These are phyloP conservation scores for Progne subis DNA, from an alignment of 2,113 vertebrate genomes.

Conservation along the genomic window DNA sequence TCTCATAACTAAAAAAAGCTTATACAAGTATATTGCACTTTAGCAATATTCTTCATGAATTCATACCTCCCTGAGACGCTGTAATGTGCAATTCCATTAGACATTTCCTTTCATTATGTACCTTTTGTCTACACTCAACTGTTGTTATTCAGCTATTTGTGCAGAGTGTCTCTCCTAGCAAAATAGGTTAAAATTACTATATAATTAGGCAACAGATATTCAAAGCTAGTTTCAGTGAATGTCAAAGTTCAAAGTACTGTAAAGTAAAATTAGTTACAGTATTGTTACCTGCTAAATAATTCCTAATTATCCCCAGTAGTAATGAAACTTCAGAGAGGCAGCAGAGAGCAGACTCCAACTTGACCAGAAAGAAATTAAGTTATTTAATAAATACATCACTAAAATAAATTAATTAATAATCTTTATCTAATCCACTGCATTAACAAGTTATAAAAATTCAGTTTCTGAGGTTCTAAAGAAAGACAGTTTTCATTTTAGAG, in stretches of 20 bases:
- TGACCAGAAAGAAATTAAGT: background rate
- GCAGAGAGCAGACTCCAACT: background rate
- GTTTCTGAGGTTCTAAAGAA: background rate
- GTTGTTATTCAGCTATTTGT: background rate
- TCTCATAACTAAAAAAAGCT: background rate
- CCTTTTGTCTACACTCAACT: background rate
- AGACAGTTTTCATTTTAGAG: background rate
- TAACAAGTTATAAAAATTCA: background rate
- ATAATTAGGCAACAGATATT: background rate
- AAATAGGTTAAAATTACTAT: background rate
- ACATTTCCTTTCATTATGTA: background rate
- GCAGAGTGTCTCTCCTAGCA: background rate
- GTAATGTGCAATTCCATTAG: background rate
- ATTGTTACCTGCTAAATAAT: background rate
- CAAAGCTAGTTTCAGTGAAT: background rate
- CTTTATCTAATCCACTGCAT: background rate
- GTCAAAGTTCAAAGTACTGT: background rate
- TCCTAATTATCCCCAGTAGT: background rate
- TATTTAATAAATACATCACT: background rate
- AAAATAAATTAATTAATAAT: background rate
- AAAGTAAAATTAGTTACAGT: background rate
- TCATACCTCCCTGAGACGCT: background rate
- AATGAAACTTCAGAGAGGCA: background rate
- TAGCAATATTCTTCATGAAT: background rate
- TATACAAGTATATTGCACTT: background rate